Conservation (phyloP, 2,888 invertebrate species). For the Pollenia griseotomentosa region DNA sequence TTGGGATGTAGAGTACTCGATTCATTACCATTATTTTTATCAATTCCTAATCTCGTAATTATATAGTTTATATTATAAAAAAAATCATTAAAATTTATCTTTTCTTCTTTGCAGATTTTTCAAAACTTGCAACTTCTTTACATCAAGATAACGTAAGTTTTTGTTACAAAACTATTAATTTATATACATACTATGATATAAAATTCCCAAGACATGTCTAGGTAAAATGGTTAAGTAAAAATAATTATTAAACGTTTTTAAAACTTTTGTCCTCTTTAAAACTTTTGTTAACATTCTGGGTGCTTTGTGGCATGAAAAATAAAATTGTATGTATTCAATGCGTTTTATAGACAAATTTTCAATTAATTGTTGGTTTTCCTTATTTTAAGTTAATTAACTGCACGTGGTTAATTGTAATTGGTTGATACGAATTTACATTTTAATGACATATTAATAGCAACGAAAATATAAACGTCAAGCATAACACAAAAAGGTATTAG, state of each 20-base stretch:
- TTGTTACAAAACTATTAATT: background rate
- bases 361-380: slow-evolving; percentile 40
- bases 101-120: slow-evolving; percentile 36
- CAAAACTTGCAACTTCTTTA: background rate
- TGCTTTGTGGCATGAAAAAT: background rate
- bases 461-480: slow-evolving; percentile 15
- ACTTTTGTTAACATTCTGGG: background rate
- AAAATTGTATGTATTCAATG: slow-evolving; percentile 15
- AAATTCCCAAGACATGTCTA: slow-evolving; percentile 26
- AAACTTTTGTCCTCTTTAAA: slow-evolving; percentile 58
- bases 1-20: no score
- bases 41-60: background rate
- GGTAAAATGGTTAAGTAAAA: slow-evolving; percentile 2
- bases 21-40: background rate
- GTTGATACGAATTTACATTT: slow-evolving; percentile 21
- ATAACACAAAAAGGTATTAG: background rate
- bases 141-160: slow-evolving; percentile 50
- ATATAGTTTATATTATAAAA: background rate
- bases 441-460: slow-evolving; percentile 43
- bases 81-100: slow-evolving; percentile 10
- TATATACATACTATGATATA: background rate
- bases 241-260: slow-evolving; percentile 12
- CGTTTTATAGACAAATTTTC: slow-evolving; percentile 38
- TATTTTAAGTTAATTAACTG: slow-evolving; percentile 53
- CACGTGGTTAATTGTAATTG: slow-evolving; percentile 62